Evolutionary conservation across 2,797 vertebrate genomes (phyloP).

Genomic region (Chromis chromis): DNA sequence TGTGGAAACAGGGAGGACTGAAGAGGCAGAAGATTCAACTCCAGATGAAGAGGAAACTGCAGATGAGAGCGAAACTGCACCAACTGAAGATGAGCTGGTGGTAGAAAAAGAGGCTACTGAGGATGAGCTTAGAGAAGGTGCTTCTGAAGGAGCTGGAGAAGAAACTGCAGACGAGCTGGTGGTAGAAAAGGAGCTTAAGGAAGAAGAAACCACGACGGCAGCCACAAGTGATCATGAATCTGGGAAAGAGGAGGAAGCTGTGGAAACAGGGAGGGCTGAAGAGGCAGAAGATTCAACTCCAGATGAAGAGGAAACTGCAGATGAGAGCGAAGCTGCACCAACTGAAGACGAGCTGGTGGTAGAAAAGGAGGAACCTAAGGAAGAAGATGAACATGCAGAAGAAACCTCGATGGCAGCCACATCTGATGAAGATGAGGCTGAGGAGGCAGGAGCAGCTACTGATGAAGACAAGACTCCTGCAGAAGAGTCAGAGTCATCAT

Average conservation of each 20-base stretch:
- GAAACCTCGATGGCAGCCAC: neutral
- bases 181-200: neutral
- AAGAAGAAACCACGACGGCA: neutral
- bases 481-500: too few species aligned
- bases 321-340: too few species aligned
- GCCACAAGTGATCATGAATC: conserved; percentile 16
- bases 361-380: neutral
- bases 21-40: neutral
- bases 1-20: conserved; percentile 7
- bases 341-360: too few species aligned
- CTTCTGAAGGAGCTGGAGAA: too few species aligned
- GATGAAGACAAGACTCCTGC: too few species aligned
- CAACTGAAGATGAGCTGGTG: conserved; percentile 14
- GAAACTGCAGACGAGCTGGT: conserved; percentile 29
- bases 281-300: conserved; percentile 7
- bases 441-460: too few species aligned
- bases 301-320: neutral
- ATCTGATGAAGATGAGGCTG: too few species aligned
- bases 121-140: conserved; percentile 36
- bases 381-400: conserved; percentile 29
- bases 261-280: conserved; percentile 10
- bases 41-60: conserved; percentile 13
- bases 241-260: conserved; percentile 18
- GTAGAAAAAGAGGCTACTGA: neutral
- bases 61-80: neutral